Conservation (phyloP, 2,797 vertebrate species). For the Peromyscus eremicus region DNA sequence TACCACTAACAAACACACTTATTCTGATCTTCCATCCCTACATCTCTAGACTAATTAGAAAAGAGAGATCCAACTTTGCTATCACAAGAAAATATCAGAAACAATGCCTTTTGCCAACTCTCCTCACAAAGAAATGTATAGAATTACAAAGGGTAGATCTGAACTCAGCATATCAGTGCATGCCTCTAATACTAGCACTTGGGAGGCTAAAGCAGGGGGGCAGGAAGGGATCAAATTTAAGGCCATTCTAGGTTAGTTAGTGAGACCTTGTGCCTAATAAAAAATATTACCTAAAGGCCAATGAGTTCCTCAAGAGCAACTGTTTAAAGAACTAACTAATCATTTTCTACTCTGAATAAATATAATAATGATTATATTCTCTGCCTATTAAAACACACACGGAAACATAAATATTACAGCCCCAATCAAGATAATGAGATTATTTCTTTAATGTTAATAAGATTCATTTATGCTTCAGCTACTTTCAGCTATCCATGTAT, state of each 20-base stretch:
- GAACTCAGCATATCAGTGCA: neutral
- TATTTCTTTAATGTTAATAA: constrained; percentile 10
- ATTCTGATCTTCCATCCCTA: neutral
- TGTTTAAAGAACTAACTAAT: constrained; percentile 5
- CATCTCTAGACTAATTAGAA: neutral
- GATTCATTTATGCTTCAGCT: neutral
- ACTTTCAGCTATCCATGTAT: neutral
- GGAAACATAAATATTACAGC: neutral
- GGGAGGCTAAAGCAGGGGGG: neutral
- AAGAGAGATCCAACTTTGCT: neutral
- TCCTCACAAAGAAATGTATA: neutral
- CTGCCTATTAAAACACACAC: neutral
- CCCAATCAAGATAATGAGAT: neutral
- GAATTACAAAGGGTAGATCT: neutral
- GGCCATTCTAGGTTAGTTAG: neutral
- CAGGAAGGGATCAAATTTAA: neutral
- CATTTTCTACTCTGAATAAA: constrained; percentile 34
- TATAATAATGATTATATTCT: neutral
- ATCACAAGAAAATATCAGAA: neutral
- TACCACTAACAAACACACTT: neutral
- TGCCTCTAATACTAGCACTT: neutral
- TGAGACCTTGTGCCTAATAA: neutral
- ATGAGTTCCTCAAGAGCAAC: neutral
- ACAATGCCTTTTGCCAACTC: neutral
- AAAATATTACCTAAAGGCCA: neutral